These are phyloP conservation scores for Dryobotodes eremita DNA, from an alignment of 2,888 invertebrate genomes.

Conservation along the genomic window DNA sequence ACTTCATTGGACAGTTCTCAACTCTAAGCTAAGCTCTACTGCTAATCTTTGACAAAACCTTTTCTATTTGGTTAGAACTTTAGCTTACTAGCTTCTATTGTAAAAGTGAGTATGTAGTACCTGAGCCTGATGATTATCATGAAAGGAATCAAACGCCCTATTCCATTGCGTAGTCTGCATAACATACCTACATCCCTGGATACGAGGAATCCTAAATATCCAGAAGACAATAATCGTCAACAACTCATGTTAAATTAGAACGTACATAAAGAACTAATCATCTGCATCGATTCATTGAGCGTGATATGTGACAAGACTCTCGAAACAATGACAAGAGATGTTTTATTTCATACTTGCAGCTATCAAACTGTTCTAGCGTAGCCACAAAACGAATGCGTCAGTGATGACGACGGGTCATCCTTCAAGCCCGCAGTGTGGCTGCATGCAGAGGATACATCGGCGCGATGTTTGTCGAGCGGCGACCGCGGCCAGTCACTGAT, in stretches of 20 bases:
- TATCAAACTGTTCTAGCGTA: not conserved
- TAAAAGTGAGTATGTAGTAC: not conserved
- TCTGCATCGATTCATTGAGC: not conserved
- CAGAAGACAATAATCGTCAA: not conserved
- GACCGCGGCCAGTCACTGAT: slow-evolving; percentile 83
- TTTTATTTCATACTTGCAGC: not conserved
- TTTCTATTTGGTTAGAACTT: not conserved
- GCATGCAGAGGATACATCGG: slow-evolving; percentile 55
- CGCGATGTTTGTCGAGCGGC: slow-evolving; percentile 62
- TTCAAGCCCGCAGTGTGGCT: slow-evolving; percentile 63
- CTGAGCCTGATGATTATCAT: not conserved
- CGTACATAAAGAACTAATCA: not conserved
- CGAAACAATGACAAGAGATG: not conserved
- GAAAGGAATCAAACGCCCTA: not conserved
- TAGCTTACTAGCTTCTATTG: not conserved
- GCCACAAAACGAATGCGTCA: slow-evolving; percentile 28
- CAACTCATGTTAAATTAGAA: not conserved
- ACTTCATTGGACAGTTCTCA: slow-evolving; percentile 12
- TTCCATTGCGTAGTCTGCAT: not conserved
- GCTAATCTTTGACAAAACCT: not conserved
- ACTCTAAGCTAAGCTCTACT: not conserved
- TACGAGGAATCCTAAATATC: not conserved
- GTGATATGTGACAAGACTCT: not conserved
- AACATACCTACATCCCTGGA: not conserved
- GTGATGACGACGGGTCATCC: slow-evolving; percentile 52